Evolutionary conservation across 2,797 vertebrate genomes (phyloP), one percentile per base, ranked within the genome.

Genomic region (Lagocephalus sceleratus): DNA sequence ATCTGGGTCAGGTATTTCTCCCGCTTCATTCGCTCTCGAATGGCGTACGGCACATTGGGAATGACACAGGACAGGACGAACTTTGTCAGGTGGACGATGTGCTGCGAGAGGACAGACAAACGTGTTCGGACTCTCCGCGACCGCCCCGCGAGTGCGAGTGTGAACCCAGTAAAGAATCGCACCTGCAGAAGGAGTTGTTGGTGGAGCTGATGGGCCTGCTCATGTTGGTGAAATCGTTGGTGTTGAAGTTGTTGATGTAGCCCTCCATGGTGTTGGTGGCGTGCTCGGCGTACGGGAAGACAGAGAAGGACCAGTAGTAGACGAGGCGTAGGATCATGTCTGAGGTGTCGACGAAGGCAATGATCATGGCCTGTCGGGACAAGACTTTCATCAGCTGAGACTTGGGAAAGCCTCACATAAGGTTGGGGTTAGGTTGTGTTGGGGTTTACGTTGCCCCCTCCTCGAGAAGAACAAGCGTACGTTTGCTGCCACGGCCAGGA

Each of bases 321-420:
- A 98, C 95, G 78, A 98, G 70, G 1, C 95, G 93, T 39, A 94
- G 95, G 63, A 98, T 96, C 94, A 98, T 97, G 79, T 97, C 95
- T 1, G 95, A 98, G 0, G 94, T 96, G n/a, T n/a, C n/a, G n/a
- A n/a, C n/a, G 64, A 98, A 98, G 38, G 95, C 95, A 49, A 96
- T 95, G 59, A 97, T 97, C 94, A 95, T 95, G 72, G 94, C 94
- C 95, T 98, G 50, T 59, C 56, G 53, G 68, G 44, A 67, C 7
- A 25, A 38, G 17, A n/a, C n/a, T n/a, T n/a, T n/a, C n/a, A n/a
- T n/a, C n/a, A n/a, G n/a, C n/a, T n/a, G n/a, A n/a, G n/a, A n/a
- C n/a, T n/a, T n/a, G n/a, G n/a, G n/a, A n/a, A n/a, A n/a, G n/a
- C n/a, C n/a, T n/a, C 93, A n/a, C n/a, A n/a, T n/a, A n/a, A n/a